Evolutionary conservation across 2,797 vertebrate species (phyloP), one percentile per base, ranked within the genome.

Genomic region (Lepus townsendii): DNA sequence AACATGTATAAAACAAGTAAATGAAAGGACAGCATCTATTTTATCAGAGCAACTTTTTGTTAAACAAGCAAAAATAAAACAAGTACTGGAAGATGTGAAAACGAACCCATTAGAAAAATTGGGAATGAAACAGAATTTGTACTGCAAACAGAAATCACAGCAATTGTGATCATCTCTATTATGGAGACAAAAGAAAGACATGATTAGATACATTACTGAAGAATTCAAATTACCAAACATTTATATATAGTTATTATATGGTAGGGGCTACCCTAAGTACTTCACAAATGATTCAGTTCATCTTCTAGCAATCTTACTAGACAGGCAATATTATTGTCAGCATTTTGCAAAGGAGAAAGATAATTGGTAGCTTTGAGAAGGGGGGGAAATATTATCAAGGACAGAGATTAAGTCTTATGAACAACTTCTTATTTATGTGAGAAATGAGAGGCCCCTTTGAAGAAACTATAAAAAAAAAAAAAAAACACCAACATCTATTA

Each of bases 1-100:
- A 80, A 71, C 10, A 79, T 78, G 42, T 79, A 38, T 54, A 91
- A 83, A 63, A 76, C 30, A 79, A 79, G 42, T 65, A 83, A 88
- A 84, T 68, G 19, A 80, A 85, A 69, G 8, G 30, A 73, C 47
- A 38, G 35, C 19, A 80, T 52, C 16, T 3, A 88, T 57, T 90
- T 87, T 63, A 79, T 84, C 75, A 91, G 22, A 65, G 35, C 2
- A 76, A 95, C 52, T 75, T 79, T 88, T 47, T 91, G 54, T 65
- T 24, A 80, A 35, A 42, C 26, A 87, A 13, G 17, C 27, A 83
- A 62, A 93, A 93, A 54, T 63, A 73, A 77, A 83, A n/a, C 7
- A 38, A 88, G 22, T 72, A 24, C 24, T 62, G 16, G 30, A 65
- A 27, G 32, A 75, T 35, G 20, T 68, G 24, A 66, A 73, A 88